These are phyloP conservation scores for Astyanax mexicanus DNA, from an alignment of 2,797 vertebrate genomes.

Conservation along the genomic window DNA sequence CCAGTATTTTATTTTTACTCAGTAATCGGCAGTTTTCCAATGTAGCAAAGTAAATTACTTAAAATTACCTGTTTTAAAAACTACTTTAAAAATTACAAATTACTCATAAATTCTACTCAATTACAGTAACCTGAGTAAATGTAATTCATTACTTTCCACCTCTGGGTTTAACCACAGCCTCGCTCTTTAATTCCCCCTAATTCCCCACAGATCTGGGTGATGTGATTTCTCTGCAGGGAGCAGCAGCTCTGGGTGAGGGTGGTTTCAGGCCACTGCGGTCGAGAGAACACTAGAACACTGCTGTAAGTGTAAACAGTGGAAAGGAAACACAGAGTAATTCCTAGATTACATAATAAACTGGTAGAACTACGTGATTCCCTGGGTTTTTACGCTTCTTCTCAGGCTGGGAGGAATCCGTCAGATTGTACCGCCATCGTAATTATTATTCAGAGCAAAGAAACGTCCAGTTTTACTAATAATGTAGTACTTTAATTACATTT, in stretches of 20 bases:
- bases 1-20: too few species aligned
- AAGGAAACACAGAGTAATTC: not conserved
- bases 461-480: too few species aligned
- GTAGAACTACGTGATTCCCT: not conserved
- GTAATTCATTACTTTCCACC: too few species aligned
- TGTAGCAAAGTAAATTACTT: too few species aligned
- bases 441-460: too few species aligned
- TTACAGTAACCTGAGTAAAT: too few species aligned
- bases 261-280: not conserved
- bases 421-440: not conserved
- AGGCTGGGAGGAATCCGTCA: not conserved
- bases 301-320: not conserved
- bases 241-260: conserved; percentile 36
- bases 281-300: not conserved
- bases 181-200: conserved; percentile 45
- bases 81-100: too few species aligned
- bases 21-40: too few species aligned
- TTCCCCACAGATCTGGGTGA: conserved; percentile 51
- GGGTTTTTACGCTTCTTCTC: not conserved
- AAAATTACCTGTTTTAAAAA: too few species aligned
- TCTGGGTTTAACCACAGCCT: conserved; percentile 53
- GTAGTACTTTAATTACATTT: too few species aligned
- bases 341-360: not conserved
- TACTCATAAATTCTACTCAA: too few species aligned
- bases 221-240: conserved; percentile 61